Evolutionary conservation across 1,140 invertebrate species (phyloP), one percentile per base, ranked within the genome.

Genomic region (Pseudomyrmex dendroicus): DNA sequence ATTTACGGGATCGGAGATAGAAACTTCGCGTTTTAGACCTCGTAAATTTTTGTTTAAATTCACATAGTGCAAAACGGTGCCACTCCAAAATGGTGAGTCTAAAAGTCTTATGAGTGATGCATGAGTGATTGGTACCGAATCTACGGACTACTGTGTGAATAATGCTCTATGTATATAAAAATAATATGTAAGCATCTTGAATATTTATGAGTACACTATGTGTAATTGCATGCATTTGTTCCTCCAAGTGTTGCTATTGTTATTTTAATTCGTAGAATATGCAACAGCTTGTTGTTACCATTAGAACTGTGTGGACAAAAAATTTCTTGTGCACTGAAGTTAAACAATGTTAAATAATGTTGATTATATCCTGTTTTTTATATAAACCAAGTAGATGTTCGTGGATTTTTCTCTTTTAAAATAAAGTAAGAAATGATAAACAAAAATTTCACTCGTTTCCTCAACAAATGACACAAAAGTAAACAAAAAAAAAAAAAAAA

Each of bases 81-180:
- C 86, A 89, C 74, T 73, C 73, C 87, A 85, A 89, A 88, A 73
- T 86, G 67, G 86, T 89, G 74, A 88, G 66, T 86, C 76, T 89
- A 89, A 20, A 20, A 85, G 82, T 35, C 63, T 89, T 89, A 89
- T 86, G 84, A 90, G 84, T 82, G 80, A 89, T 87, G 84, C 82
- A 88, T 89, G 88, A 90, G 88, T 91, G 91, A 91, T 91, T 90
- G 87, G 84, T 88, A 88, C 82, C 88, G 88, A 89, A 89, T 86
- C 88, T 92, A 91, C 86, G 64, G 90, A 91, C 91, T 92, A 91
- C 90, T 76, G 84, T 90, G 91, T 87, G 66, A 89, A 92, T 91
- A 92, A 91, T 88, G 89, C 78, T 91, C 90, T 92, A 92, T 91
- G 92, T 91, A 89, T 91, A 90, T 92, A 89, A 91, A 91, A 92